Evolutionary conservation across 2,113 vertebrate genomes (phyloP).

Genomic region (Eretmochelys imbricata): DNA sequence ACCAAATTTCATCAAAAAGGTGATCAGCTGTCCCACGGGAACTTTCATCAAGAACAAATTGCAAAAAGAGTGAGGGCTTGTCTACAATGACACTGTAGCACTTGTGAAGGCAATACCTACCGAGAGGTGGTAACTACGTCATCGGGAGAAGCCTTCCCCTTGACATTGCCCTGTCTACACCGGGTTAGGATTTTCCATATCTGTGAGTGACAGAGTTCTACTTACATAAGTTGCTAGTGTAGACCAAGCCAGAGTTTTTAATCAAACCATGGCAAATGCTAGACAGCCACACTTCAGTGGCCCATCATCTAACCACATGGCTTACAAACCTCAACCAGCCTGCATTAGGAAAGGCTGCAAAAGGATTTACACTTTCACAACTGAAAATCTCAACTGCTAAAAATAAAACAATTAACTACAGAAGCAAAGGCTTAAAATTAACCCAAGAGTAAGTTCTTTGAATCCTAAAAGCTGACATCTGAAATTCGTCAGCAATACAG

Average conservation of each 20-base stretch:
- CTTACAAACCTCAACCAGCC: neutral
- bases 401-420: slow-evolving; percentile 53
- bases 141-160: neutral
- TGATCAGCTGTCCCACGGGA: neutral
- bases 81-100: neutral
- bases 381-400: slow-evolving; percentile 21
- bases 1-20: slow-evolving; percentile 8
- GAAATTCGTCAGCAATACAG: slow-evolving; percentile 1
- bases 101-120: neutral
- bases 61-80: neutral
- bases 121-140: neutral
- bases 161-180: neutral
- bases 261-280: neutral
- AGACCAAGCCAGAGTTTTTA: neutral
- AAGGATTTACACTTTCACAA: slow-evolving; percentile 31
- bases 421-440: slow-evolving; percentile 51
- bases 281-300: neutral
- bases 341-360: neutral
- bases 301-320: neutral
- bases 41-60: neutral
- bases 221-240: neutral
- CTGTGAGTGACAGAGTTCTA: neutral
- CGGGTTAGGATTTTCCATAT: neutral
- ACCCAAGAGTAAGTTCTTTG: slow-evolving; percentile 28
- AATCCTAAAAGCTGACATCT: slow-evolving; percentile 37